phyloP scores from a whole-genome alignment of 2,797 vertebrate genomes.

The Falco cherrug region DNA sequence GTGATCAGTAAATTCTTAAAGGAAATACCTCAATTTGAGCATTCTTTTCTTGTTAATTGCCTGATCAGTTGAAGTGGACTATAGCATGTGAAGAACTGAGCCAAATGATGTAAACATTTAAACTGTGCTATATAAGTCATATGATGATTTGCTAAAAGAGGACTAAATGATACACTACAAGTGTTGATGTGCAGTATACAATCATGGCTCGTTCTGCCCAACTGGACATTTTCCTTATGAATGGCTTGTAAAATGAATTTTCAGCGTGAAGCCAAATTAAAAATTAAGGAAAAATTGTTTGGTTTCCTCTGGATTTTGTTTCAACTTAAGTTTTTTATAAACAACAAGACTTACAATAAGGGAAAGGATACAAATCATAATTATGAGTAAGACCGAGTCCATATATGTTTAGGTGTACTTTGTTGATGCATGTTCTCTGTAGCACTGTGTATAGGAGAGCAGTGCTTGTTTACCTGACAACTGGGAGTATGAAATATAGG shows the following conservation, averaged over 20 bases:
- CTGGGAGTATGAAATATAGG: not conserved
- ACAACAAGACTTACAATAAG: not conserved
- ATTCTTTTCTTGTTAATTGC: constrained; percentile 49
- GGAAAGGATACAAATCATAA: not conserved
- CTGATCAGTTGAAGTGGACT: constrained; percentile 12
- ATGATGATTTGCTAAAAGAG: constrained; percentile 2
- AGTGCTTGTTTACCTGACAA: not conserved
- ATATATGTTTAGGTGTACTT: fast-evolving
- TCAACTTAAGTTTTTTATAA: not conserved
- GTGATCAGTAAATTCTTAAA: constrained; percentile 61
- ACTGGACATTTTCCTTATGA: constrained; percentile 39
- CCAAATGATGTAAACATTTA: not conserved
- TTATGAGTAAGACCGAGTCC: not conserved
- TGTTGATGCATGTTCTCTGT: not conserved
- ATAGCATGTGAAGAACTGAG: constrained; percentile 23
- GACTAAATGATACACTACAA: constrained; percentile 36
- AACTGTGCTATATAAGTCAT: not conserved
- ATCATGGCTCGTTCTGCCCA: constrained; percentile 52
- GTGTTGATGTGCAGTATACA: constrained; percentile 35
- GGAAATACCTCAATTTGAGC: constrained; percentile 72
- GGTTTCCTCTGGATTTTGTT: not conserved
- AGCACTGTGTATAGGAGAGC: not conserved
- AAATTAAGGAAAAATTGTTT: not conserved
- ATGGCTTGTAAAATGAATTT: constrained; percentile 66
- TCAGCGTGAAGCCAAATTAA: constrained; percentile 69